Base-by-base conservation (phyloP, 2,797 vertebrate genomes). In the Sebastes dallii region DNA sequence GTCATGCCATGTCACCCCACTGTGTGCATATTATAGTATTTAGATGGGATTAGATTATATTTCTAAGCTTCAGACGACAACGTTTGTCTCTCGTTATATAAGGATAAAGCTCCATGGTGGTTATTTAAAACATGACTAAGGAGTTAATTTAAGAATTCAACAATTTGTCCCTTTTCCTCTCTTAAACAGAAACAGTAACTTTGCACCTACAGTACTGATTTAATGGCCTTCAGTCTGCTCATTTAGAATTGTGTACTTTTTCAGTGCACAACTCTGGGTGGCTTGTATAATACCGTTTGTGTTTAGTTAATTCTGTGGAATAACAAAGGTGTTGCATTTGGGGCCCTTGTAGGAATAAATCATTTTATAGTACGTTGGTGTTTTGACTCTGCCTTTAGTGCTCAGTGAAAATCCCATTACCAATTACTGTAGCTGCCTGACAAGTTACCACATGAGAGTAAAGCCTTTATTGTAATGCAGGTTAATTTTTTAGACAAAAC, bases 321-420 rank as follows among this genome's bases (percentile, higher is more conserved):
- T 81, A 80, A 78, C 65, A 88, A 81, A 84, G 69, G 56, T 77
- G 50, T 78, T 83, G 55, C 70, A 79, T 27, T 24, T 64, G 34
- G 54, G 73, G 73, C 36, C 42, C 32, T 25, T 79, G 81, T 66
- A 73, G 83, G 80, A 88, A 82, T 82, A 86, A 83, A 88, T 89
- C 12, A 85, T 82, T 85, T 83, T 65, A 81, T 59, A 75, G 52
- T 76, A 24, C 46, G 50, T 55, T 42, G 42, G 46, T 86, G 71
- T 88, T 90, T 85, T 86, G 78, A 84, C 82, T 90, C 72, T 64
- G 84, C 77, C 84, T 88, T 82, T 72, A 83, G 84, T 89, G 82
- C 82, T 81, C 79, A 83, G 82, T 80, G 74, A 88, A 94, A 95
- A 92, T 85, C 86, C 85, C 78, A 85, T 89, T 73, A 89, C 78